phyloP scores from a whole-genome alignment of 2,113 vertebrate genomes.

The Electrona antarctica region DNA sequence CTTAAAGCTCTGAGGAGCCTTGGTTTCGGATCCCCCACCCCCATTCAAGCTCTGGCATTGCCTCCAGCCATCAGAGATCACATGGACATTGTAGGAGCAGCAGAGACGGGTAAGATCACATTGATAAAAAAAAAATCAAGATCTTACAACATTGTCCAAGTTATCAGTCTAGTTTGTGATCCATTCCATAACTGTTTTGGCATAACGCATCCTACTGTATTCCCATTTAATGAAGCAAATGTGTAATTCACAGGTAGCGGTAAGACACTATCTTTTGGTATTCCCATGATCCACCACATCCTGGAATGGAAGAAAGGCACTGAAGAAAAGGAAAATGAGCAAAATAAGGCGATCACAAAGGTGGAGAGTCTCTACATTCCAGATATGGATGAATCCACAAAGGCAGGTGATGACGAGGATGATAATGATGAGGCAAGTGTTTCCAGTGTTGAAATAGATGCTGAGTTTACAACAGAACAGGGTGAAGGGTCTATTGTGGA shows the following conservation, averaged over 20 bases:
- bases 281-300: constrained; percentile 94
- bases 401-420: no score
- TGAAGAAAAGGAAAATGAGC: constrained; percentile 46
- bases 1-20: constrained; percentile 86
- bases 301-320: constrained; percentile 84
- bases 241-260: constrained; percentile 86
- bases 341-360: background rate
- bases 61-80: constrained; percentile 92
- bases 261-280: constrained; percentile 95
- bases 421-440: background rate
- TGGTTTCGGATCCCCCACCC: constrained; percentile 91
- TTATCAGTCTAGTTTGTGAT: no score
- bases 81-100: constrained; percentile 93
- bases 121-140: background rate
- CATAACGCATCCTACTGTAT: background rate
- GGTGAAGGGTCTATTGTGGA: background rate
- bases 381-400: background rate
- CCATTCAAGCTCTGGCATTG: constrained; percentile 90
- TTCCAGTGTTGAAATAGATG: background rate
- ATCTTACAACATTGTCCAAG: no score
- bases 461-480: constrained; percentile 7
- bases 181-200: no score
- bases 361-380: constrained; percentile 62
- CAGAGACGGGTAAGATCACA: constrained; percentile 88
- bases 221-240: background rate